Evolutionary conservation across 2,888 invertebrate genomes (phyloP).

Genomic region (Ectobius pallidus): DNA sequence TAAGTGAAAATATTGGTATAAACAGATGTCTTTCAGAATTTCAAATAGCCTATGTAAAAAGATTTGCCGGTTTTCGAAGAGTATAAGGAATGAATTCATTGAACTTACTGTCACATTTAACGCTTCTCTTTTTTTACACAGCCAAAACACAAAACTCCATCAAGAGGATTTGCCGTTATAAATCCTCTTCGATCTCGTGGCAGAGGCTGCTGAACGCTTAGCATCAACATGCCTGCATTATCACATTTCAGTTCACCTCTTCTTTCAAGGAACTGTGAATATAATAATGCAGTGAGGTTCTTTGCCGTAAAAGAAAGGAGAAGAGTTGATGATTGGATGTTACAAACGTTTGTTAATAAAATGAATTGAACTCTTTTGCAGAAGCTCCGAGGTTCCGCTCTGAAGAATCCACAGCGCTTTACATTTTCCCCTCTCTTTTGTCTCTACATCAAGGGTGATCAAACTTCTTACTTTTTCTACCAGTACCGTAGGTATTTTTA

Average conservation of each 20-base stretch:
- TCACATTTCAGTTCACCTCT: background rate
- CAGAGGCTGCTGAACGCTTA: conserved; percentile 6
- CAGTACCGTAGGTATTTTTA: no score
- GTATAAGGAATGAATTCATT: background rate
- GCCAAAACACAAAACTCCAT: conserved; percentile 10
- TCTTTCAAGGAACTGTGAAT: background rate
- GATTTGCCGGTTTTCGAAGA: background rate
- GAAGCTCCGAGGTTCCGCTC: background rate
- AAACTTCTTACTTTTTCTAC: no score
- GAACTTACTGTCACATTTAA: background rate
- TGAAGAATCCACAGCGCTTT: background rate
- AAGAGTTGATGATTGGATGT: background rate
- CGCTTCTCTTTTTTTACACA: no score
- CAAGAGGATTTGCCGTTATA: conserved; percentile 11
- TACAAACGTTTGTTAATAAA: background rate
- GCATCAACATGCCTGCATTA: background rate
- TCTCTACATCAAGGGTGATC: no score
- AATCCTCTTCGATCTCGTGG: conserved; percentile 1
- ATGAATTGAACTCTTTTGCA: background rate
- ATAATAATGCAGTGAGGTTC: background rate
- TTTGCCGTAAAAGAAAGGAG: background rate
- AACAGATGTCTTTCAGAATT: no score
- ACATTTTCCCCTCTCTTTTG: background rate
- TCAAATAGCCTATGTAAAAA: no score
- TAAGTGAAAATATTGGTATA: no score